These are phyloP conservation scores for Anoplophora glabripennis DNA, from an alignment of 1,140 invertebrate species.

Conservation along the genomic window DNA sequence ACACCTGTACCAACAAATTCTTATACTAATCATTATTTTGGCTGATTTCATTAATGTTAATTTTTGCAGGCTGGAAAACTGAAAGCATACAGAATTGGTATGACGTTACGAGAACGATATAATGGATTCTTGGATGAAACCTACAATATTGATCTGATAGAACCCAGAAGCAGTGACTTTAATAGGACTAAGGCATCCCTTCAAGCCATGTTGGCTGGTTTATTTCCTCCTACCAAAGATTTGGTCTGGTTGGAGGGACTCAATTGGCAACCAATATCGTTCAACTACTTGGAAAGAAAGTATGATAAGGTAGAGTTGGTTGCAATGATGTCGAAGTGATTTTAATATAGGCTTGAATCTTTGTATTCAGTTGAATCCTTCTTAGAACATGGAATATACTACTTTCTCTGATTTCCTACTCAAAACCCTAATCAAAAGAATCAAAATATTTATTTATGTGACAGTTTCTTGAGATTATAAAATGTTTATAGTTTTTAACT, in stretches of 20 bases:
- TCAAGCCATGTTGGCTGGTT: slow-evolving; percentile 54
- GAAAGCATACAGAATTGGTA: slow-evolving; percentile 60
- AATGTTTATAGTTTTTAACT: too few relatives aligned
- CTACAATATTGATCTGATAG: slow-evolving; percentile 54
- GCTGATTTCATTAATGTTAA: background rate
- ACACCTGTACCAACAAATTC: too few relatives aligned
- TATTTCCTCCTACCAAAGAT: slow-evolving; percentile 53
- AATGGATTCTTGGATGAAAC: slow-evolving; percentile 54
- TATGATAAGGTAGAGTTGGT: slow-evolving; percentile 25
- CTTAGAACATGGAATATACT: too few relatives aligned
- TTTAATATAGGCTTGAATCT: too few relatives aligned
- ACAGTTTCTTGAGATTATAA: too few relatives aligned
- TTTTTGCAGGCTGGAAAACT: slow-evolving; percentile 31
- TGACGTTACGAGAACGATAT: slow-evolving; percentile 61
- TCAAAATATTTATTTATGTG: too few relatives aligned
- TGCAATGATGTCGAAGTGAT: too few relatives aligned
- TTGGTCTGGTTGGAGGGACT: slow-evolving; percentile 51
- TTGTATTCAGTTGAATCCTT: too few relatives aligned
- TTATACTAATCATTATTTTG: background rate
- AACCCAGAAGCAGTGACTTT: slow-evolving; percentile 47
- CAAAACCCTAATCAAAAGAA: too few relatives aligned
- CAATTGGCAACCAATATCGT: slow-evolving; percentile 59
- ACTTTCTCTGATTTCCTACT: too few relatives aligned
- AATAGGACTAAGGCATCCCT: slow-evolving; percentile 60
- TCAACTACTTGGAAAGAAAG: slow-evolving; percentile 31